Evolutionary conservation across 2,888 invertebrate species (phyloP), one percentile per base, ranked within the genome.

Genomic region (Ditula angustiorana): DNA sequence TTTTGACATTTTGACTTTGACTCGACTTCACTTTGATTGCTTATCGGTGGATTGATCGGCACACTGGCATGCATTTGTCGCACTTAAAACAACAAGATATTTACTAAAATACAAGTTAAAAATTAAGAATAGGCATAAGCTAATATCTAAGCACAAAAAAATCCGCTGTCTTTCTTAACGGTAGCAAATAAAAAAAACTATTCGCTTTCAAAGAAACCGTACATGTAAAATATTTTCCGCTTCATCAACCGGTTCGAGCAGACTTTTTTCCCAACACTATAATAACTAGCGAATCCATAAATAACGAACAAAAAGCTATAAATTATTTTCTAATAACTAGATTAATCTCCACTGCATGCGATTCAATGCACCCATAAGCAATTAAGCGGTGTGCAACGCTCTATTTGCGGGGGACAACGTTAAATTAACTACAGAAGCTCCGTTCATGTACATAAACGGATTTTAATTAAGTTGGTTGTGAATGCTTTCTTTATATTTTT

Each of bases 251-350:
- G 24, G 19, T 4, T 16, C 16, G 11, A 30, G 10, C 5, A 28
- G 1, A 33, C n/a, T 33, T 33, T 28, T 50, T 49, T 28, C 28
- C n/a, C 0, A 19, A 30, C 28, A 19, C 16, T 7, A 3, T 7
- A 49, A 47, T 13, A 26, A 16, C 4, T 28, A 52, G 2, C n/a
- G 47, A 24, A 52, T 52, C 21, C 52, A 33, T 52, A 52, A 33
- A 33, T 52, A 19, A 52, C 52, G 16, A 13, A 19, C 24, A 52
- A 52, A 44, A 46, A 52, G 33, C 53, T 35, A 13, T 53, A 53
- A 35, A 53, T 49, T n/a, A 26, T 26, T 24, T 33, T n/a, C n/a
- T 56, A 26, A 41, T 56, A 41, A 16, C 16, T 26, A 26, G 28
- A 53, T 26, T 53, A 35, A 50, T 50, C 28, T 28, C 53, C 23